Evolutionary conservation across 2,797 vertebrate species (phyloP), one percentile per base, ranked within the genome.

Genomic region (Danio tinwini): DNA sequence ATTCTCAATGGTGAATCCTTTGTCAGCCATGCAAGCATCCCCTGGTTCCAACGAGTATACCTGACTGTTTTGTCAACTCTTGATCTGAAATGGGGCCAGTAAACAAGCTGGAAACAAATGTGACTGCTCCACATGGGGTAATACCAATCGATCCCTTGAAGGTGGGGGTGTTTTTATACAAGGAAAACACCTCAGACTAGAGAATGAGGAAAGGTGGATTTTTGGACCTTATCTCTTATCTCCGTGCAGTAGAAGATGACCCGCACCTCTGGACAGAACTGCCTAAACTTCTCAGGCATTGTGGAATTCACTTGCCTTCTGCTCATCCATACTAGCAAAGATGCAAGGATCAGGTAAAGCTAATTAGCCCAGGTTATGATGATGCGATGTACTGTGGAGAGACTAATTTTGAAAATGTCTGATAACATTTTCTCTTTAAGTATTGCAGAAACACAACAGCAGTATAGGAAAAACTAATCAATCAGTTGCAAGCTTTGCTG

Each of bases 161-260:
- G 4, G 68, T 80, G 21, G 81, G 76, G 1, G 13, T 52, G 21
- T 75, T 77, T 63, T 77, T 80, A 19, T 74, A 78, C 3, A 8
- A 16, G 4, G 77, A 82, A 59, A 77, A 82, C 4, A 68, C 40
- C 69, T 78, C 68, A 13, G 59, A 80, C 5, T 64, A 61, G 29
- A 65, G 56, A 12, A 65, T 65, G 13, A 80, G n/a, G 12, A 58
- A 79, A 59, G 65, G 39, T 39, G 72, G 58, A n/a, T 17, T 65
- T 52, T 76, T 7, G 49, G 59, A 80, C 2, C 50, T n/a, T 6
- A 81, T 37, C 63, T 82, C 78, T 6, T 6, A 81, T 37, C 63
- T 82, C 78, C 6, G 67, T 78, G 50, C 45, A 78, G 37, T 71
- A 73, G 2, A 83, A 74, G 42, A 80, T 71, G 6, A 82, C 81